These are phyloP conservation scores for Miltochrista miniata DNA, from an alignment of 2,888 invertebrate genomes.

Conservation along the genomic window DNA sequence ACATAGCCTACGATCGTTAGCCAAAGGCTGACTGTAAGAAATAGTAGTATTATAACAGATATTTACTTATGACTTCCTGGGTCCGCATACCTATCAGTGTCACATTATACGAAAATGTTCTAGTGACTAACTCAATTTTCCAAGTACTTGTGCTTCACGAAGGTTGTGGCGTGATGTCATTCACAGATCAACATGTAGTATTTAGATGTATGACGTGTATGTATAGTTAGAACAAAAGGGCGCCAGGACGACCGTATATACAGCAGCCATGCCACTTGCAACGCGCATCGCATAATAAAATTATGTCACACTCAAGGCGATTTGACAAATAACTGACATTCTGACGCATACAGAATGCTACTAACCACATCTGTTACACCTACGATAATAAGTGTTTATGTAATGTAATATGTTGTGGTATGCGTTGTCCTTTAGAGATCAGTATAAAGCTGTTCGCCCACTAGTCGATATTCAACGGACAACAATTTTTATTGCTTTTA, in stretches of 20 bases:
- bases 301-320: constrained; percentile 52
- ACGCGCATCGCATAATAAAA: constrained; percentile 54
- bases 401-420: not conserved
- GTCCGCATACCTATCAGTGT: too few species aligned
- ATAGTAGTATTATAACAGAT: too few species aligned
- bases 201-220: not conserved
- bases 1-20: too few species aligned
- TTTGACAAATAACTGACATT: constrained; percentile 35
- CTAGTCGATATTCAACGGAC: too few species aligned
- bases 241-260: constrained; percentile 44
- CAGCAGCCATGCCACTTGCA: constrained; percentile 36
- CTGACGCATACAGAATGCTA: constrained; percentile 20
- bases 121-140: not conserved
- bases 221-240: constrained; percentile 34
- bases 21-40: too few species aligned
- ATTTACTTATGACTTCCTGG: too few species aligned
- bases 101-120: not conserved
- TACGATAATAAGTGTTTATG: not conserved
- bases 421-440: not conserved
- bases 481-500: not conserved
- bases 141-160: not conserved
- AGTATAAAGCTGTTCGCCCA: too few species aligned
- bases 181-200: not conserved
- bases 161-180: constrained; percentile 1
- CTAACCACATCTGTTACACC: constrained; percentile 4